A percentile compares a stretch with the other conserved stretches of the same genome.
These are phyloP conservation scores for Phrynocephalus versicolor DNA, from an alignment of 2,113 vertebrate genomes.

Conservation along the genomic window DNA sequence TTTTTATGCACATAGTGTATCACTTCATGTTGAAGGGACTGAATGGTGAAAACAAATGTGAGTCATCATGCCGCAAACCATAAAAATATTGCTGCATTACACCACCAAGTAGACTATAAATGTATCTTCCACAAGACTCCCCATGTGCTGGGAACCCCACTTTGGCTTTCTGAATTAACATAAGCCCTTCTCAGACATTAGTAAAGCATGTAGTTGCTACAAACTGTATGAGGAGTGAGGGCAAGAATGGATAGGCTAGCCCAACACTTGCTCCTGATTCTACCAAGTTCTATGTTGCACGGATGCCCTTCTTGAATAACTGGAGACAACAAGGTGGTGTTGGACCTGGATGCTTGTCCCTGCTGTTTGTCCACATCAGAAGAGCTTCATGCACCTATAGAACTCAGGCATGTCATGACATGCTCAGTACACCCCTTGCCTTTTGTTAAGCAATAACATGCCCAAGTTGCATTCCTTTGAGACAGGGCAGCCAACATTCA, in stretches of 20 bases:
- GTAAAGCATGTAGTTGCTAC: too few relatives aligned
- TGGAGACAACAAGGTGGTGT: too few relatives aligned
- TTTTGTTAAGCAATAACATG: background rate
- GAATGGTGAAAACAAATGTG: background rate
- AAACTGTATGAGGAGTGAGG: background rate
- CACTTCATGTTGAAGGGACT: background rate
- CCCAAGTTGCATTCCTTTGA: background rate
- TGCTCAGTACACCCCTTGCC: too few relatives aligned
- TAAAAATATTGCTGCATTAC: background rate
- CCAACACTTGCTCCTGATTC: too few relatives aligned
- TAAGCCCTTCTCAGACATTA: background rate
- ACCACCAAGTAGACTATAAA: background rate
- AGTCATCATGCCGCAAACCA: background rate
- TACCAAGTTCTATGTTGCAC: too few relatives aligned
- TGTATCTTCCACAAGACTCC: background rate
- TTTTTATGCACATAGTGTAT: background rate
- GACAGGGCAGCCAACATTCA: background rate
- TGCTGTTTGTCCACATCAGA: too few relatives aligned
- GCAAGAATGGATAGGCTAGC: background rate
- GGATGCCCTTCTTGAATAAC: too few relatives aligned
- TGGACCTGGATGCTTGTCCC: too few relatives aligned
- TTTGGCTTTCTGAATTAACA: background rate
- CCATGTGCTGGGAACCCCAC: background rate
- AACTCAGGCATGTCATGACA: too few relatives aligned
- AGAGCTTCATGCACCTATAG: too few relatives aligned